A percentile compares a stretch with the other conserved stretches of the same genome.
These are phyloP conservation scores for Eulemur macaco DNA, from an alignment of 2,113 vertebrate genomes.

Conservation along the genomic window DNA sequence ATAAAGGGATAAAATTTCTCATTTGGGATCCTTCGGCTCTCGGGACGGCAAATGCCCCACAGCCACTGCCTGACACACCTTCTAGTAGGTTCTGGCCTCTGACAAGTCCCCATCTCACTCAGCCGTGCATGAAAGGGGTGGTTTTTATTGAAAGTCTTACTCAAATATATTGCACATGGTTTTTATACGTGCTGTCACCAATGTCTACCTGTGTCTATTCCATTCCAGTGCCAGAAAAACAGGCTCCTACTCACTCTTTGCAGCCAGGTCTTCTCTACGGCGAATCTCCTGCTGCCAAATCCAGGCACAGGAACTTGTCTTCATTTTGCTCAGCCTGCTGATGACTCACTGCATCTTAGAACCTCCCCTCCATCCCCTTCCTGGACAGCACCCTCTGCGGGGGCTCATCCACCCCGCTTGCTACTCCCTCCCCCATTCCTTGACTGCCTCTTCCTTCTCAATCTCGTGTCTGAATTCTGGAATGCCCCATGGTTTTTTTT, in stretches of 20 bases:
- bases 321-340: background rate
- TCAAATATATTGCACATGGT: background rate
- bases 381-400: fast-evolving
- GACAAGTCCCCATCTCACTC: background rate
- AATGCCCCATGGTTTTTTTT: background rate
- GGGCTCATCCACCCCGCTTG: fast-evolving
- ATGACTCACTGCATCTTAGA: no score
- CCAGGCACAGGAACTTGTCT: no score
- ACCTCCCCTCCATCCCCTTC: background rate
- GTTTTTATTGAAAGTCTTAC: background rate
- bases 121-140: background rate
- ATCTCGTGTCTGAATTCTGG: background rate
- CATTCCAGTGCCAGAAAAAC: background rate
- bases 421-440: background rate
- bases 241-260: background rate
- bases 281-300: background rate
- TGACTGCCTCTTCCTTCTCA: background rate
- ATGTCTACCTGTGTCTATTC: background rate
- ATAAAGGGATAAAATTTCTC: background rate
- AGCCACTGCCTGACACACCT: background rate
- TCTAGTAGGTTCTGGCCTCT: background rate
- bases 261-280: background rate
- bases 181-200: background rate
- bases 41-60: background rate
- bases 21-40: background rate